Evolutionary conservation across 2,797 vertebrate genomes (phyloP), one percentile per base, ranked within the genome.

Genomic region (Gephyroberyx darwinii): DNA sequence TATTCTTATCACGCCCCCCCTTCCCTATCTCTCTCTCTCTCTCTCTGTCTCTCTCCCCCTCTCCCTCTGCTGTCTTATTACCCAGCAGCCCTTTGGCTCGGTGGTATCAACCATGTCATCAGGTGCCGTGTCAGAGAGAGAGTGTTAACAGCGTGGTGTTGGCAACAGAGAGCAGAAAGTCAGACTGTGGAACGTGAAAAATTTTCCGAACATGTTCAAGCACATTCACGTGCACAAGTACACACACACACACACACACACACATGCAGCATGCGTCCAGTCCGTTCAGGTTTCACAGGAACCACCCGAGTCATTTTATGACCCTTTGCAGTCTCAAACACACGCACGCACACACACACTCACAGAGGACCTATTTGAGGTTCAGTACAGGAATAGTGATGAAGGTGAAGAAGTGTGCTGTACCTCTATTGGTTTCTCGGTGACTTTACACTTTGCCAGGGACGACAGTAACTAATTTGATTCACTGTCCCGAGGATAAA

Each of bases 91-190:
- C 61, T 59, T 62, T 45, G 41, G 60, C 66, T 65, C 1, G 0
- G 22, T 0, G 6, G 8, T 10, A 64, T 69, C 58, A n/a, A 35
- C 54, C 61, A n/a, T 65, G 61, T 69, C 67, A 64, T 59, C 54
- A 41, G 19, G 66, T 62, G 41, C 19, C 53, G 20, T 69, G 53
- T 78, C 60, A 58, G 26, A 37, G 22, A 35, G 20, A 51, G 12
- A 66, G 84, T 74, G 74, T 78, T 78, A 83, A 87, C 76, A 60
- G 68, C 19, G 31, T 10, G 9, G 71, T 68, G 62, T 60, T 70
- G 74, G 55, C 68, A 76, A 63, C 22, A 65, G 62, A 65, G 69
- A 70, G 69, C 71, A 70, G 71, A 35, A 53, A 61, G 9, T 30
- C 60, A 31, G 9, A 10, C 35, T 33, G 35, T 14, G 31, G 17